Percentiles rank a stretch among this genome's conserved stretches.
phyloP scores from a whole-genome alignment of 2,888 invertebrate genomes.

The Drosophila acutilabella region DNA sequence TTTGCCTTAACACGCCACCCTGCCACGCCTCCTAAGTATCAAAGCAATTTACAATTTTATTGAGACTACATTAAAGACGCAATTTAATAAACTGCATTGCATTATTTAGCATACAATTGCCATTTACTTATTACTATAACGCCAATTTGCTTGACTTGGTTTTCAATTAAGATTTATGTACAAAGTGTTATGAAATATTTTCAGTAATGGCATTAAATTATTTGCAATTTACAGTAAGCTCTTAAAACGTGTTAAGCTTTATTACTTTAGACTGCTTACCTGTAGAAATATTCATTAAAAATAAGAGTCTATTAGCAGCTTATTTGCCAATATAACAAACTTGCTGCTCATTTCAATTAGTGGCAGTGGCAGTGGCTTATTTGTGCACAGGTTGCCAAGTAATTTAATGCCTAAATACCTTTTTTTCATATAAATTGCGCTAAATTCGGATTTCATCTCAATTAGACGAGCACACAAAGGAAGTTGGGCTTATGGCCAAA shows the following conservation, averaged over 20 bases:
- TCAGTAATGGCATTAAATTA: neutral
- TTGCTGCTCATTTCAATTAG: conserved; percentile 12
- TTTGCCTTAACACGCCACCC: neutral
- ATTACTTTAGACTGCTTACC: neutral
- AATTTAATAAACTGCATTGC: conserved; percentile 16
- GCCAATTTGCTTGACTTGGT: conserved; percentile 3
- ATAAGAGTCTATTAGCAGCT: neutral
- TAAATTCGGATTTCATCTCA: conserved; percentile 52
- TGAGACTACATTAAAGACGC: conserved; percentile 2
- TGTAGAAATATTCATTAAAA: neutral
- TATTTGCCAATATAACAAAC: conserved; percentile 26
- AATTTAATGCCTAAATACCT: conserved; percentile 39
- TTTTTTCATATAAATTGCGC: conserved; percentile 36
- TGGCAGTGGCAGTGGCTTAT: neutral
- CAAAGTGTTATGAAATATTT: neutral
- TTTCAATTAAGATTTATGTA: neutral
- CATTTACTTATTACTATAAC: conserved; percentile 1
- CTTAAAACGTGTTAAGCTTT: neutral
- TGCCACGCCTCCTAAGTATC: conserved; percentile 25
- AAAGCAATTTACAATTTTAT: conserved; percentile 16
- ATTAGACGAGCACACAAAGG: conserved; percentile 57
- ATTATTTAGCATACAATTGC: conserved; percentile 5
- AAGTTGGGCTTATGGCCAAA: conserved; percentile 26
- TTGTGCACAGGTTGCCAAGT: conserved; percentile 18
- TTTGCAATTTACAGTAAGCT: neutral